Percentiles rank a stretch among this genome's conserved stretches.
Conservation (phyloP, 2,113 vertebrate species). For the Misgurnus mizolepis region DNA sequence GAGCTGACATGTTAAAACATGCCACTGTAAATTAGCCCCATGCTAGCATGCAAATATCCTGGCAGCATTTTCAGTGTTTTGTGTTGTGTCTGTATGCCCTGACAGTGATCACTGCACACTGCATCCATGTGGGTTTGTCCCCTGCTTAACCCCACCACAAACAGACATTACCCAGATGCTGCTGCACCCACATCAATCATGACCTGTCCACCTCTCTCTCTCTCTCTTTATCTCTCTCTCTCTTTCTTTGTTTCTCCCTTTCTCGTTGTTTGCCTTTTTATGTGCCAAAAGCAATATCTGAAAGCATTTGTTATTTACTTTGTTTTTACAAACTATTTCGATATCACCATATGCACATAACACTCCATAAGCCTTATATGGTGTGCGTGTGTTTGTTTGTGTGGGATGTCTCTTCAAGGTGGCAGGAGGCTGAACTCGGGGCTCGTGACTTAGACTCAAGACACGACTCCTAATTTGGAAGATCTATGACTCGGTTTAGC, state of each 20-base stretch:
- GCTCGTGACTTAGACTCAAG: constrained; percentile 31
- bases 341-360: no score
- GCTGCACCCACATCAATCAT: constrained; percentile 53
- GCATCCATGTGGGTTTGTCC: constrained; percentile 18
- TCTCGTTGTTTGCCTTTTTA: not conserved
- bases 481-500: not conserved
- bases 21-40: not conserved
- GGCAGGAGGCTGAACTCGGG: not conserved
- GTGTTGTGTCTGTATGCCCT: not conserved
- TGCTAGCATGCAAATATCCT: not conserved
- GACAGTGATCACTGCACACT: not conserved
- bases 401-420: not conserved
- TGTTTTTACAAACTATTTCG: not conserved
- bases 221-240: constrained; percentile 27
- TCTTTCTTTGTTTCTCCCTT: not conserved
- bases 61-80: not conserved
- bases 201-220: constrained; percentile 47
- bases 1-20: not conserved
- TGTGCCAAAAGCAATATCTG: not conserved
- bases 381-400: constrained; percentile 1
- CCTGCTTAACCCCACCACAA: constrained; percentile 49
- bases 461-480: not conserved
- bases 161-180: constrained; percentile 59
- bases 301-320: not conserved
- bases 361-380: not conserved